Evolutionary conservation across 2,113 vertebrate genomes (phyloP).

Genomic region (Mobula hypostoma): DNA sequence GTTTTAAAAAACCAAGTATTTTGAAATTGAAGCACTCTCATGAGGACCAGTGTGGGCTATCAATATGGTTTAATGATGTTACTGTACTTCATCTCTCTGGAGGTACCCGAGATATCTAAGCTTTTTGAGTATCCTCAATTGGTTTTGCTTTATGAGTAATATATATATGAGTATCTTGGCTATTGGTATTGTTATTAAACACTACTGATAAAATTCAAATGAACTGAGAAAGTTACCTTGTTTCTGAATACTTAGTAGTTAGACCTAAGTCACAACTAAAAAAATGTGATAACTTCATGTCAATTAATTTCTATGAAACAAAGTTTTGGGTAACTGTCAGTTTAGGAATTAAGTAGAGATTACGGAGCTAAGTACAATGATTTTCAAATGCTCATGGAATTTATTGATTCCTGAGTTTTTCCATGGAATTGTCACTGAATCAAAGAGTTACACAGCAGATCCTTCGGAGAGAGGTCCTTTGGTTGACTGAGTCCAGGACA

Average conservation of each 20-base stretch:
- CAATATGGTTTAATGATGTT: too few species aligned
- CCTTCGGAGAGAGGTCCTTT: too few species aligned
- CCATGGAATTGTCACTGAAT: too few species aligned
- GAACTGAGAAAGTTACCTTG: neutral
- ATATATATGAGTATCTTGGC: neutral
- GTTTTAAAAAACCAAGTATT: too few species aligned
- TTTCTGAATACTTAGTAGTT: neutral
- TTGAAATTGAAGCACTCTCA: too few species aligned
- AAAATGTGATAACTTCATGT: neutral
- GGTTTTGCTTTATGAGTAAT: neutral
- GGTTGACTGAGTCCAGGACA: too few species aligned
- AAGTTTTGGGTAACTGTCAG: neutral
- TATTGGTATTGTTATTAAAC: neutral
- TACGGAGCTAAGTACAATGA: neutral
- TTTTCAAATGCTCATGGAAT: neutral
- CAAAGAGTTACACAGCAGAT: too few species aligned
- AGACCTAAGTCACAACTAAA: neutral
- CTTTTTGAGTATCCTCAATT: neutral
- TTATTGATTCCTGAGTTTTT: too few species aligned
- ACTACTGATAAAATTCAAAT: too few species aligned
- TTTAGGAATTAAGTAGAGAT: neutral
- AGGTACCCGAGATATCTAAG: neutral
- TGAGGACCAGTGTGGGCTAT: too few species aligned
- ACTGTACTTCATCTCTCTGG: neutral
- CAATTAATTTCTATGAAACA: neutral